Evolutionary conservation across 1,140 invertebrate genomes (phyloP).

Genomic region (Aphidius ervi): DNA sequence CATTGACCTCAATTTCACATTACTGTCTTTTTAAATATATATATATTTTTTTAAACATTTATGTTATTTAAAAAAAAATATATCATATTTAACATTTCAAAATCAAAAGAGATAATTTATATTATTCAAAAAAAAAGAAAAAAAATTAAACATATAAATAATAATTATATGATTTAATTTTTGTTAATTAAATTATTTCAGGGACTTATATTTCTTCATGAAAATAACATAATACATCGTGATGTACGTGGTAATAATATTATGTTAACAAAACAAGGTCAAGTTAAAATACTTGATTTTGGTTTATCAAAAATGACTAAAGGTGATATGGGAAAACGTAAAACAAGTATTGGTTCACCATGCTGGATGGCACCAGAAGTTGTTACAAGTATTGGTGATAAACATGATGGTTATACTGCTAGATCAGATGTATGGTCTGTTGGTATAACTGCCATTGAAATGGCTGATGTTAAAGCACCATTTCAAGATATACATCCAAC

Average conservation of each 20-base stretch:
- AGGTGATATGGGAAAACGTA: constrained; percentile 65
- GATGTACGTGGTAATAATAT: constrained; percentile 85
- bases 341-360: constrained; percentile 78
- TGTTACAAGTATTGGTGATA: constrained; percentile 50
- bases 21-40: not conserved
- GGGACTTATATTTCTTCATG: constrained; percentile 75
- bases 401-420: constrained; percentile 61
- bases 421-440: constrained; percentile 87
- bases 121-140: not conserved
- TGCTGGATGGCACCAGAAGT: constrained; percentile 92
- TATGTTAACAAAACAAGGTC: constrained; percentile 75
- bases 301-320: constrained; percentile 77
- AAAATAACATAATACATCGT: constrained; percentile 81
- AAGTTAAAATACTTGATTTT: constrained; percentile 81
- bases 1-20: not conserved
- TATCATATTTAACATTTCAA: no score
- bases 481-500: constrained; percentile 83
- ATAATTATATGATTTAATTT: not conserved
- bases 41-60: not conserved
- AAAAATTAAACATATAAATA: not conserved
- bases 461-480: constrained; percentile 83
- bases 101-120: no score
- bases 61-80: no score
- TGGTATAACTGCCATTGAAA: constrained; percentile 87
- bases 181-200: constrained; percentile 35